Base-by-base conservation (phyloP, 2,888 invertebrate genomes). In the Parnassius orleans region DNA sequence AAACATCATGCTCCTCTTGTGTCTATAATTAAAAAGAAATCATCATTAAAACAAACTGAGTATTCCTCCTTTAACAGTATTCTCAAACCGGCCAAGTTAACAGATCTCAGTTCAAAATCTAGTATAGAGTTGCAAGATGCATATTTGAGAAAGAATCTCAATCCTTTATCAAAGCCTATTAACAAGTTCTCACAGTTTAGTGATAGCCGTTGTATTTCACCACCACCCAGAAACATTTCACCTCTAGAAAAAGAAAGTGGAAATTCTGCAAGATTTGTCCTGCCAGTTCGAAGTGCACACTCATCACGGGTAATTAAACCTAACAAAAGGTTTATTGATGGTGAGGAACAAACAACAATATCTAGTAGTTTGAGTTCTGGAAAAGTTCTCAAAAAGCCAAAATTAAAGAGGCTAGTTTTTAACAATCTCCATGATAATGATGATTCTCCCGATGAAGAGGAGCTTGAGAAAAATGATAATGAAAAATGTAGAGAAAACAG, bases 301-400 rank as follows among this genome's bases (percentile, higher is more conserved):
- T 97, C 97, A 51, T 96, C 96, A 7, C 93, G 97, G 69, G 95
- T 96, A 52, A 97, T 97, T 60, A 97, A 96, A 81, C 97, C 97
- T 50, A 97, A 96, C 77, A 97, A 97, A 85, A 93, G 95, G 69
- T 96, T 97, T 75, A 93, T 96, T 61, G 95, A 95, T 76, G 93
- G 93, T 65, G 93, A 94, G 67, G 94, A 93, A 75, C 86, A 84
- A 52, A 71, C 83, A 60, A 79, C 83, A 53, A 66, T 75, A 41
- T 74, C 74, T 24, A 79, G 78, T 66, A 79, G 72, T 63, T 69
- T 83, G 66, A 71, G 78, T 57, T 75, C 87, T 61, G 80, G 83
- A n/a, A 92, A 92, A 74, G 87, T 92, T 64, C 81, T 92, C 47
- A 92, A 92, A 70, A 91, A 88, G 72, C 91, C 92, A 62, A 92